Evolutionary conservation across 2,797 vertebrate genomes (phyloP).

Genomic region (Alca torda): DNA sequence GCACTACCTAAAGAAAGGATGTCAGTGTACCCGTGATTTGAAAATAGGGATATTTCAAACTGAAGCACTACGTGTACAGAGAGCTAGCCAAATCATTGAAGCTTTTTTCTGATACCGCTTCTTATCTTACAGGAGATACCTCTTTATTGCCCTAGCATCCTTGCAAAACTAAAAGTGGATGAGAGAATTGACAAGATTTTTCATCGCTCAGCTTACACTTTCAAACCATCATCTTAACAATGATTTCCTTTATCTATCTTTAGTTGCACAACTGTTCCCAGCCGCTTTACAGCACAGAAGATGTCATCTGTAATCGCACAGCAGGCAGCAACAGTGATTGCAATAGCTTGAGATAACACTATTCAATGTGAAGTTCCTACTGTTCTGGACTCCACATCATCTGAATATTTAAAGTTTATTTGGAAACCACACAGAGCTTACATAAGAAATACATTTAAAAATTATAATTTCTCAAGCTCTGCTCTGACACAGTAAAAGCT

Average conservation of each 20-base stretch:
- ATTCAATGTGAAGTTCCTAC: neutral
- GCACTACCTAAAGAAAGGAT: neutral
- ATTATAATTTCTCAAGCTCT: neutral
- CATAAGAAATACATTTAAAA: neutral
- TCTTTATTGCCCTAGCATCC: neutral
- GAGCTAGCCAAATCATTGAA: neutral
- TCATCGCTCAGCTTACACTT: neutral
- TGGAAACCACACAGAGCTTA: neutral
- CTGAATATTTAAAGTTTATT: slow-evolving; percentile 1
- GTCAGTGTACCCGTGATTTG: neutral
- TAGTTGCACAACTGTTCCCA: slow-evolving; percentile 12
- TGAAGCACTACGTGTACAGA: neutral
- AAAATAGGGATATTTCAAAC: neutral
- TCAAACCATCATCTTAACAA: neutral
- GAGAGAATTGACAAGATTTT: slow-evolving; percentile 18
- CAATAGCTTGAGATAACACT: neutral
- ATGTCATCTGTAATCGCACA: neutral
- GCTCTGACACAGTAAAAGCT: neutral
- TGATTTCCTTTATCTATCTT: slow-evolving; percentile 1
- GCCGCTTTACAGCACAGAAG: neutral
- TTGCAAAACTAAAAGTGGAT: neutral
- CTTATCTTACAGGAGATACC: neutral
- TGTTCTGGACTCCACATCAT: neutral
- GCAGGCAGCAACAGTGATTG: neutral
- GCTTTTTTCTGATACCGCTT: neutral